Conservation (phyloP, 2,113 vertebrate genomes). For the Coptodon rendalli region DNA sequence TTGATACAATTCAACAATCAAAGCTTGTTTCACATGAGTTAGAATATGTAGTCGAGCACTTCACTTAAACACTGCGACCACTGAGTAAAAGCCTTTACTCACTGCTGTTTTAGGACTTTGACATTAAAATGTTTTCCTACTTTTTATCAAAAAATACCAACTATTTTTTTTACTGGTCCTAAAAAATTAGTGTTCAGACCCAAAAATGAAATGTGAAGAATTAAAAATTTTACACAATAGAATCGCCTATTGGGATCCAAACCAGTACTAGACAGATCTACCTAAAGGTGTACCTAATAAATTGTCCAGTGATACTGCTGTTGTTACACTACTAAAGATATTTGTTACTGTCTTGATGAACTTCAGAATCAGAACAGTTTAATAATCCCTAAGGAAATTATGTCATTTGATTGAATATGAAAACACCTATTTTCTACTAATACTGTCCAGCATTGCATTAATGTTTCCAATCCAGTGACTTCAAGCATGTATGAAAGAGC, state of each 20-base stretch:
- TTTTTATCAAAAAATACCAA: neutral
- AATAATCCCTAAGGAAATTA: neutral
- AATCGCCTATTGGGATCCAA: accelerated
- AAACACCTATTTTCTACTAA: neutral
- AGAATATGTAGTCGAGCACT: neutral
- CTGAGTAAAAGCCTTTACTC: neutral
- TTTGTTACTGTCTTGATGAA: neutral
- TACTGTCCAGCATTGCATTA: neutral
- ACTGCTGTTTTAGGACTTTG: neutral
- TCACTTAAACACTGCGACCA: neutral
- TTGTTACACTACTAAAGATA: neutral
- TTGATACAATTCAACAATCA: neutral
- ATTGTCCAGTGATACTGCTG: neutral
- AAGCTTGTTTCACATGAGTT: neutral
- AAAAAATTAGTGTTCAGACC: neutral
- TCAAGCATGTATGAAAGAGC: neutral
- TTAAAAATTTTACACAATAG: neutral
- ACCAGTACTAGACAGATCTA: neutral
- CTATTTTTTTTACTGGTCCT: neutral
- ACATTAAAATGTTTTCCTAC: neutral
- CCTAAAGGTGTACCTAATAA: neutral
- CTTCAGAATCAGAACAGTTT: neutral
- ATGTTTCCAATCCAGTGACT: neutral
- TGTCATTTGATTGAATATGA: neutral
- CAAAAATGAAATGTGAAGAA: accelerated